A percentile compares a stretch with the other conserved stretches of the same genome.
phyloP scores from a whole-genome alignment of 2,797 vertebrate genomes.

The Chelon labrosus region DNA sequence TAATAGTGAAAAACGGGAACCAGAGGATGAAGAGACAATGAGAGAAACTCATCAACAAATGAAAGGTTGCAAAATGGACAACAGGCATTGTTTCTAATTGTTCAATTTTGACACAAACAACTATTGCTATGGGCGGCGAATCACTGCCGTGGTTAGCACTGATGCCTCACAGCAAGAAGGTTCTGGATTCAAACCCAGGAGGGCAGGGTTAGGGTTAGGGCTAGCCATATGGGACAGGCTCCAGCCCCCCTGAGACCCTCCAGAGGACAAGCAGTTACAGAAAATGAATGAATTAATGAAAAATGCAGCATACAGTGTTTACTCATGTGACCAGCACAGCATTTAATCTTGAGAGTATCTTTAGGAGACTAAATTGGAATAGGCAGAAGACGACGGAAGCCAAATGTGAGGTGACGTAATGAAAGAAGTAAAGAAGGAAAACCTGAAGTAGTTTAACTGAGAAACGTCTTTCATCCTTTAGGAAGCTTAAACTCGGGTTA shows the following conservation, averaged over 20 bases:
- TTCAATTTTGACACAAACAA: conserved; percentile 2
- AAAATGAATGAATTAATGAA: background rate
- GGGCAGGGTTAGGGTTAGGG: too few relatives aligned
- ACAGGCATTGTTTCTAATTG: conserved; percentile 2
- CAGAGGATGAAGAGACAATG: background rate
- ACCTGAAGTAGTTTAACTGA: background rate
- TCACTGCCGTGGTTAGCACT: too few relatives aligned
- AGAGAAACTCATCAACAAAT: background rate
- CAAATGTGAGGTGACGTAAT: background rate
- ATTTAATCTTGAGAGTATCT: background rate
- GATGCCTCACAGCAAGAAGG: too few relatives aligned
- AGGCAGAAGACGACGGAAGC: background rate
- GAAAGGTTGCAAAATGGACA: background rate
- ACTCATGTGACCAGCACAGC: background rate
- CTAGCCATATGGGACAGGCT: too few relatives aligned
- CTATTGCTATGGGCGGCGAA: too few relatives aligned
- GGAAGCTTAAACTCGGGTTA: background rate
- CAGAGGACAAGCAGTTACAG: background rate
- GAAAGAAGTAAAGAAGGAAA: background rate
- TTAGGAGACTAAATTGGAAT: background rate
- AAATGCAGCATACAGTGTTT: background rate
- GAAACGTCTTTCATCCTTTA: background rate
- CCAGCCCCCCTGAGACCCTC: too few relatives aligned
- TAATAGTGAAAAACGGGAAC: background rate
- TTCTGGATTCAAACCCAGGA: too few relatives aligned